Percentiles rank a stretch among this genome's conserved stretches.
Evolutionary conservation across 2,113 vertebrate genomes (phyloP).

Genomic region (Semicossyphus pulcher): DNA sequence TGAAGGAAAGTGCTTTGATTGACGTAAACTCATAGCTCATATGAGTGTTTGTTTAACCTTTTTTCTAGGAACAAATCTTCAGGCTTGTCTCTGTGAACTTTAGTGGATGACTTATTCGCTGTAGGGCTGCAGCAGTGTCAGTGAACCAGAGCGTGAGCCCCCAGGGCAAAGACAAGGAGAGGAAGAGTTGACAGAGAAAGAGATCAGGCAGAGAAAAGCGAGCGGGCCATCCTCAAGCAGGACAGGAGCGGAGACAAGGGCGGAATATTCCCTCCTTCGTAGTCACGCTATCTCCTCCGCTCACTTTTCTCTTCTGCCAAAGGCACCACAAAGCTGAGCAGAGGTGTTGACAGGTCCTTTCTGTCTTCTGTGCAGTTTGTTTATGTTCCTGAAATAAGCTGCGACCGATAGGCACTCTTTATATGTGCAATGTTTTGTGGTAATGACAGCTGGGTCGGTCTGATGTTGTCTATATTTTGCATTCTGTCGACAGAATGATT

Average conservation of each 20-base stretch:
- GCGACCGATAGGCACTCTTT: slow-evolving; percentile 24
- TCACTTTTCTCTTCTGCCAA: slow-evolving; percentile 62
- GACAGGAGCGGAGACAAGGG: slow-evolving; percentile 54
- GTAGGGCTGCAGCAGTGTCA: slow-evolving; percentile 55
- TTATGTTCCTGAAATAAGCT: slow-evolving; percentile 50
- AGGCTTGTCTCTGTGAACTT: slow-evolving; percentile 53
- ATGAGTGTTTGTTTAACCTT: slow-evolving; percentile 49
- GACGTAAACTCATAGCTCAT: slow-evolving; percentile 44
- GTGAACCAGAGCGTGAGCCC: slow-evolving; percentile 57
- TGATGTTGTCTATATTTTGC: neutral
- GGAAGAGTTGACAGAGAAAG: slow-evolving; percentile 59
- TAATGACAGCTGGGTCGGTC: neutral
- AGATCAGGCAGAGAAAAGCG: slow-evolving; percentile 54
- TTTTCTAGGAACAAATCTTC: slow-evolving; percentile 40
- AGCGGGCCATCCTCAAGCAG: slow-evolving; percentile 77
- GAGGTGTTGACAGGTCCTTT: slow-evolving; percentile 64
- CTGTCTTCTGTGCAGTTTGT: slow-evolving; percentile 55
- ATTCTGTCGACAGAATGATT: slow-evolving; percentile 5
- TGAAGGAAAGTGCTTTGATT: slow-evolving; percentile 47
- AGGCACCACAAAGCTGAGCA: slow-evolving; percentile 59
- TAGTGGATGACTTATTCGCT: slow-evolving; percentile 53
- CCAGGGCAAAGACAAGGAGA: slow-evolving; percentile 51
- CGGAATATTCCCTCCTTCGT: slow-evolving; percentile 66
- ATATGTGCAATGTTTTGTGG: neutral
- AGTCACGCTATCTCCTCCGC: slow-evolving; percentile 79